Conservation (phyloP, 23 tunicate species). For the Diplosoma virens region DNA sequence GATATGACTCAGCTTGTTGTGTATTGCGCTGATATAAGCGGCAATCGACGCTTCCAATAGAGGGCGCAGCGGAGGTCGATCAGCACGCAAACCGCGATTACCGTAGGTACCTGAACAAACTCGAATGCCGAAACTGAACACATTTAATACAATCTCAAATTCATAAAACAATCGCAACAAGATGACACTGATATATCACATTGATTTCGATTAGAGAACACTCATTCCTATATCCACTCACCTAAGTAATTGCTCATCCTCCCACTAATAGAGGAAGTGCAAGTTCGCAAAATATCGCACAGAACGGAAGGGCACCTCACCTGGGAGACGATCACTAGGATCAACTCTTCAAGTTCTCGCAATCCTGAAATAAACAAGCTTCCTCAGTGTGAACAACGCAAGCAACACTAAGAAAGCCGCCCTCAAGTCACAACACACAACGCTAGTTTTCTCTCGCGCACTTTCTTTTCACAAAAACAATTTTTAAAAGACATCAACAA, state of each 20-base stretch:
- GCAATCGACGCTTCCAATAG: conserved; percentile 55
- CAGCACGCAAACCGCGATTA: conserved; percentile 64
- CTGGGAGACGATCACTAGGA: conserved; percentile 51
- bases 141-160: not conserved
- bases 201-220: not conserved
- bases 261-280: conserved; percentile 63
- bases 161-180: too few species aligned
- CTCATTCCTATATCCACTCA: not conserved
- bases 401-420: too few species aligned
- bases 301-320: conserved; percentile 65
- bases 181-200: too few species aligned
- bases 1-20: conserved; percentile 70
- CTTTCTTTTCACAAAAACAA: too few species aligned
- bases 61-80: conserved; percentile 63
- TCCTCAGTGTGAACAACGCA: too few species aligned
- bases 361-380: conserved; percentile 26
- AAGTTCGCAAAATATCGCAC: conserved; percentile 58
- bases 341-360: conserved; percentile 45
- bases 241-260: not conserved
- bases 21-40: conserved; percentile 61
- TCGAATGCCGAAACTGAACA: not conserved
- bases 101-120: conserved; percentile 42
- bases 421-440: too few species aligned
- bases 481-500: too few species aligned
- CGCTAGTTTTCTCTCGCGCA: too few species aligned